A percentile compares a stretch with the other conserved stretches of the same genome.
Conservation (phyloP, 2,888 invertebrate species). For the Octonoba sinensis region DNA sequence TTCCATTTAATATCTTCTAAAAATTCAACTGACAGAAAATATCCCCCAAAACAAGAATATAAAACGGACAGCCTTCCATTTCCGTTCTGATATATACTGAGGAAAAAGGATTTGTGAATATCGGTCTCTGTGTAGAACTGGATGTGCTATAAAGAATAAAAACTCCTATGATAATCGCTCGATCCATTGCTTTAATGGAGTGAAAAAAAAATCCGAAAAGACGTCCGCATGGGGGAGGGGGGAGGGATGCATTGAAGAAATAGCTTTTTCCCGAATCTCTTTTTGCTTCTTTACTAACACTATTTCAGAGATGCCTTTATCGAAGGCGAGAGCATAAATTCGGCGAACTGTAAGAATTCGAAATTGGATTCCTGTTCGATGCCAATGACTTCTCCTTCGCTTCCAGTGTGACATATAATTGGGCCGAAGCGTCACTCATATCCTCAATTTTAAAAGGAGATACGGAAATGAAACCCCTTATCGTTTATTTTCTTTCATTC, state of each 20-base stretch:
- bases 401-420: constrained; percentile 62
- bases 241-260: constrained; percentile 47
- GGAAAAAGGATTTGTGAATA: constrained; percentile 45
- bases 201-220: not conserved
- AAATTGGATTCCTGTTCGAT: constrained; percentile 62
- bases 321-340: constrained; percentile 35
- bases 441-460: constrained; percentile 46
- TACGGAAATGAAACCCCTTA: constrained; percentile 59
- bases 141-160: constrained; percentile 34
- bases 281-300: constrained; percentile 27
- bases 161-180: constrained; percentile 35
- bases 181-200: constrained; percentile 40
- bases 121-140: constrained; percentile 28
- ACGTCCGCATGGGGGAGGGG: not conserved
- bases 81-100: constrained; percentile 44
- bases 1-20: no score
- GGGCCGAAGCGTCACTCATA: constrained; percentile 57
- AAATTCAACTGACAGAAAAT: constrained; percentile 23
- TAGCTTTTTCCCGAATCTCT: constrained; percentile 38
- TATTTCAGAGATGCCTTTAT: constrained; percentile 1
- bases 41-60: constrained; percentile 1
- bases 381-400: constrained; percentile 58
- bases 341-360: constrained; percentile 58
- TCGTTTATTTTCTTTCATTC: constrained; percentile 61
- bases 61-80: constrained; percentile 24